Conservation (phyloP, 1,140 invertebrate species). For the Drosophila burlai region DNA sequence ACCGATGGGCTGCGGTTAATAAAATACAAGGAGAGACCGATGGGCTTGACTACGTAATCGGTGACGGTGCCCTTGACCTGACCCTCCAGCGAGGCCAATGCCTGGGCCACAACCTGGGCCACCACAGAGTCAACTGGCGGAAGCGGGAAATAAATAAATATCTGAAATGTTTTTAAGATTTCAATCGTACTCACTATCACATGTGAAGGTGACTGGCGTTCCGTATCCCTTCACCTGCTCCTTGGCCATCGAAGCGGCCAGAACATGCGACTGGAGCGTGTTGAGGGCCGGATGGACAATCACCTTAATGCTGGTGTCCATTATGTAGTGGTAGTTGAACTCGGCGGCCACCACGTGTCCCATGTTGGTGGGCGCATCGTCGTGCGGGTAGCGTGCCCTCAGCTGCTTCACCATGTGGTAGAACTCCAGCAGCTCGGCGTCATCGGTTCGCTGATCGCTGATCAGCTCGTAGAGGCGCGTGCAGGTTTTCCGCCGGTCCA, state of each 20-base stretch:
- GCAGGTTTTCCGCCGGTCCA: slow-evolving; percentile 85
- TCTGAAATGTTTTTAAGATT: too few species aligned
- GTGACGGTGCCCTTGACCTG: slow-evolving; percentile 88
- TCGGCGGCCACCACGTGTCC: slow-evolving; percentile 93
- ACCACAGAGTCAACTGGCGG: slow-evolving; percentile 92
- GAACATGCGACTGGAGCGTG: slow-evolving; percentile 85
- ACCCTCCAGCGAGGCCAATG: slow-evolving; percentile 93
- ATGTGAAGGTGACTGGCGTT: slow-evolving; percentile 93
- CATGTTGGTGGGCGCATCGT: slow-evolving; percentile 90
- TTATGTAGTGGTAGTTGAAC: slow-evolving; percentile 91
- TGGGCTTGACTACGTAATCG: slow-evolving; percentile 87
- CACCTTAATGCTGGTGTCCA: slow-evolving; percentile 94
- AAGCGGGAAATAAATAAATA: slow-evolving; percentile 61
- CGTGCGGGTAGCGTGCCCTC: slow-evolving; percentile 88
- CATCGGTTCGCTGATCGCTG: slow-evolving; percentile 88
- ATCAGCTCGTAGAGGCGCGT: slow-evolving; percentile 91
- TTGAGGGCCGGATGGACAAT: slow-evolving; percentile 90
- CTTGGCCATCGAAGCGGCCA: slow-evolving; percentile 67
- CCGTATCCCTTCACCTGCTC: slow-evolving; percentile 86
- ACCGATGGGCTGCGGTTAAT: slow-evolving; percentile 59
- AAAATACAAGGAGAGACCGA: too few species aligned
- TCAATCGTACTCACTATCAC: slow-evolving; percentile 89
- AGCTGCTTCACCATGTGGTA: slow-evolving; percentile 89
- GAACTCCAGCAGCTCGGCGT: slow-evolving; percentile 92
- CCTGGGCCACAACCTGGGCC: slow-evolving; percentile 94